These are phyloP conservation scores for Batillaria attramentaria DNA, from an alignment of 1,140 invertebrate genomes.

Conservation along the genomic window DNA sequence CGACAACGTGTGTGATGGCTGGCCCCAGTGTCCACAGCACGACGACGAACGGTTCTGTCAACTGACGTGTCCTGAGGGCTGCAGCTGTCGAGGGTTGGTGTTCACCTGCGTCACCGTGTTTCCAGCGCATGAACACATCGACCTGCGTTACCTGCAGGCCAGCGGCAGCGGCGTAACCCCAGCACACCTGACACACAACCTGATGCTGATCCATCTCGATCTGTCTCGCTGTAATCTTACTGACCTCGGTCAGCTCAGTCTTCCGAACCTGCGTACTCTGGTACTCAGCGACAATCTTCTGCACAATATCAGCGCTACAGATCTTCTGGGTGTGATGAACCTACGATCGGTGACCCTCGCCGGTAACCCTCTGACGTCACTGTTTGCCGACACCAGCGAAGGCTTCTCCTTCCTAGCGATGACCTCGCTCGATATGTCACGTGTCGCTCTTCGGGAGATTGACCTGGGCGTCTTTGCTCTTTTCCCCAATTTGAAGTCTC, in stretches of 20 bases:
- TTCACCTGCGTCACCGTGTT: not conserved
- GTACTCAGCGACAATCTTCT: not conserved
- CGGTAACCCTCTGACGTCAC: not conserved
- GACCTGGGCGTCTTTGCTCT: not conserved
- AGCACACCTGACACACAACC: not conserved
- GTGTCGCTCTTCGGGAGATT: not conserved
- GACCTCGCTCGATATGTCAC: not conserved
- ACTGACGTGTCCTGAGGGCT: not conserved
- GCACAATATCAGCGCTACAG: not conserved
- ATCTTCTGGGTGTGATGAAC: not conserved
- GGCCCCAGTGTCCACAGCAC: not conserved
- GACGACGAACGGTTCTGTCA: slow-evolving; percentile 6
- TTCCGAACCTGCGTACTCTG: not conserved
- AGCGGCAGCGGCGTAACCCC: not conserved
- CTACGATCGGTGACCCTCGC: not conserved
- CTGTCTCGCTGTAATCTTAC: not conserved
- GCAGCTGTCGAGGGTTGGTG: not conserved
- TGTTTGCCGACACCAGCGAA: not conserved
- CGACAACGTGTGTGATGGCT: slow-evolving; percentile 2
- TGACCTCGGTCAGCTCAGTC: not conserved
- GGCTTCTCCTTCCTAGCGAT: not conserved
- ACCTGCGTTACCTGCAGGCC: slow-evolving; percentile 5
- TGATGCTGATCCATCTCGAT: slow-evolving; percentile 1
- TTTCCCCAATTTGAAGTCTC: not conserved
- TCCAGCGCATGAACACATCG: not conserved